Percentiles rank a stretch among this genome's conserved stretches.
phyloP scores from a whole-genome alignment of 2,888 invertebrate species.

The Taenaris catops region DNA sequence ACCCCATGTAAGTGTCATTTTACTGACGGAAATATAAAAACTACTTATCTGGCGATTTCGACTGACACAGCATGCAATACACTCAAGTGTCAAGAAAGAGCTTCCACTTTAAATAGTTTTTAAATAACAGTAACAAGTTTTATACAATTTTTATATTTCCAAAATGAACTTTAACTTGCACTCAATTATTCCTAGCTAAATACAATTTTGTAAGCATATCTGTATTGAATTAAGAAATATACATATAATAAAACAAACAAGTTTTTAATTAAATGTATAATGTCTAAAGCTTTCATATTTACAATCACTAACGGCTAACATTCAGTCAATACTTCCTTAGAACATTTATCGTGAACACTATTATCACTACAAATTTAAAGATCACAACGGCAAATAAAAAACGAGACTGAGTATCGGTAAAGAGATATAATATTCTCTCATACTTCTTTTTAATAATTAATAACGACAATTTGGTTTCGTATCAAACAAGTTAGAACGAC shows the following conservation, averaged over 20 bases:
- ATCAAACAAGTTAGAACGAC: slow-evolving; percentile 47
- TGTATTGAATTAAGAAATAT: slow-evolving; percentile 11
- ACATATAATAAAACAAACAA: slow-evolving; percentile 37
- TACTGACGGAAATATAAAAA: too few relatives aligned
- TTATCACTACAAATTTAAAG: slow-evolving; percentile 70
- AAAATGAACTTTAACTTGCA: too few relatives aligned
- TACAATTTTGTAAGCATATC: neutral
- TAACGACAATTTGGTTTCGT: slow-evolving; percentile 57
- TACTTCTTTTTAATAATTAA: slow-evolving; percentile 40
- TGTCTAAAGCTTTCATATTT: slow-evolving; percentile 74
- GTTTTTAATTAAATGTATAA: slow-evolving; percentile 72
- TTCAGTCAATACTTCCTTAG: slow-evolving; percentile 74
- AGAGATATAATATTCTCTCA: slow-evolving; percentile 62
- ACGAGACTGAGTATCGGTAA: slow-evolving; percentile 70
- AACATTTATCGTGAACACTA: slow-evolving; percentile 74
- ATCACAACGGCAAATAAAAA: slow-evolving; percentile 72
- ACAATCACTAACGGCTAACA: slow-evolving; percentile 72
- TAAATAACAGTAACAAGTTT: slow-evolving; percentile 1
- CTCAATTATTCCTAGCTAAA: too few relatives aligned
- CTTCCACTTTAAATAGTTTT: slow-evolving; percentile 26
- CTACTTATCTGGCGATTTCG: slow-evolving; percentile 11
- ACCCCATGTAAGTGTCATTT: too few relatives aligned
- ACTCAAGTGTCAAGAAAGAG: slow-evolving; percentile 10
- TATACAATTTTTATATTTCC: slow-evolving; percentile 2
- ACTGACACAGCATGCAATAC: neutral